Conservation (phyloP, 2,888 invertebrate species). For the Sthenelais limicola region DNA sequence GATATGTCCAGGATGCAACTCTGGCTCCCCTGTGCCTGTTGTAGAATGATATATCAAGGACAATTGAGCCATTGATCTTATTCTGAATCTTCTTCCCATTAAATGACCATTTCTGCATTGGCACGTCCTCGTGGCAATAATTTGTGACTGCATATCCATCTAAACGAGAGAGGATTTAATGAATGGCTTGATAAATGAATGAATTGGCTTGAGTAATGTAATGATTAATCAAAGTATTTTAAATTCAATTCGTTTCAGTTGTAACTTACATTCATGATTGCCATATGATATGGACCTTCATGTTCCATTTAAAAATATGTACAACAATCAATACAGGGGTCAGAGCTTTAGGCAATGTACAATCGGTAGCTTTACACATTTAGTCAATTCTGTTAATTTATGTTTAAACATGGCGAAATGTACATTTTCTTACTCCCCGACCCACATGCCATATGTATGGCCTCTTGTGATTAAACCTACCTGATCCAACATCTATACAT, state of each 20-base stretch:
- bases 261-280: too few relatives aligned
- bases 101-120: slow-evolving; percentile 20
- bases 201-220: too few relatives aligned
- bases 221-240: not conserved
- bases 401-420: too few relatives aligned
- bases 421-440: too few relatives aligned
- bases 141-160: slow-evolving; percentile 26
- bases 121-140: slow-evolving; percentile 29
- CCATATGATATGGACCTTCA: too few relatives aligned
- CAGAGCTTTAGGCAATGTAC: not conserved
- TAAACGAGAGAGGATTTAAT: not conserved
- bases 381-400: not conserved
- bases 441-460: too few relatives aligned
- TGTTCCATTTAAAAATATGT: too few relatives aligned
- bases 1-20: slow-evolving; percentile 19
- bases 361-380: not conserved
- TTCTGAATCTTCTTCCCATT: slow-evolving; percentile 24
- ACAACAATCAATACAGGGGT: not conserved
- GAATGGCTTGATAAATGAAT: not conserved
- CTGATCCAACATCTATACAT: slow-evolving; percentile 7
- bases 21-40: slow-evolving; percentile 21
- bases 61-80: not conserved
- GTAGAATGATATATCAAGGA: slow-evolving; percentile 24
- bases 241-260: too few relatives aligned
- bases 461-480: too few relatives aligned